Evolutionary conservation across 2,113 vertebrate genomes (phyloP).

Genomic region (Ondatra zibethicus): DNA sequence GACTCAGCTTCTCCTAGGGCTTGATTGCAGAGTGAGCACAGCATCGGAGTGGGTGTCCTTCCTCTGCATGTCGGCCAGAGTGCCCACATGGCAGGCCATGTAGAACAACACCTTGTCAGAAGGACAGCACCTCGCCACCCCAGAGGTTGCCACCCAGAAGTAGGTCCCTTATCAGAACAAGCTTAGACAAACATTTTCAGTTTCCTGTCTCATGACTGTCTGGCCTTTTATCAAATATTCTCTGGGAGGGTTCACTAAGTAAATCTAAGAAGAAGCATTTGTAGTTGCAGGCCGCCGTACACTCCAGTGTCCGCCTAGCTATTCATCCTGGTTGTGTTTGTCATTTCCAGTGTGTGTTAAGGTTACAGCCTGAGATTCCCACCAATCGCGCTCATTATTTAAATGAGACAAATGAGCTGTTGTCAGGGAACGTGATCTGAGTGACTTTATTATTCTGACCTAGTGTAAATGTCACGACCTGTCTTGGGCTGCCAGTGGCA

Average conservation of each 20-base stretch:
- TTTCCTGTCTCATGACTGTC: slow-evolving; percentile 61
- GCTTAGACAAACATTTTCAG: neutral
- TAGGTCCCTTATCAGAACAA: neutral
- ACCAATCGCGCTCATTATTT: slow-evolving; percentile 89
- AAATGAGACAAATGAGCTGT: slow-evolving; percentile 91
- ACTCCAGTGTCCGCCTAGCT: neutral
- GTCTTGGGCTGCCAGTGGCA: slow-evolving; percentile 83
- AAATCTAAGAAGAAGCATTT: neutral
- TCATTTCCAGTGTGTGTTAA: slow-evolving; percentile 20
- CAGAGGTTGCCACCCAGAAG: neutral
- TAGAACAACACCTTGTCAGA: neutral
- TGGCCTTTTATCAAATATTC: neutral
- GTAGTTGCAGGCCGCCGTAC: neutral
- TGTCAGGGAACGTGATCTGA: slow-evolving; percentile 83
- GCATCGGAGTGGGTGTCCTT: rapidly evolving
- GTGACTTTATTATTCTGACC: slow-evolving; percentile 90
- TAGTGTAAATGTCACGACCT: slow-evolving; percentile 91
- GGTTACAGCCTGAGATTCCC: slow-evolving; percentile 84
- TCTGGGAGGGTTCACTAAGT: slow-evolving; percentile 29
- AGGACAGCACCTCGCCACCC: rapidly evolving
- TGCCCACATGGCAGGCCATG: neutral
- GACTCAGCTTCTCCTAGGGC: rapidly evolving
- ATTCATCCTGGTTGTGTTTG: neutral
- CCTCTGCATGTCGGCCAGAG: rapidly evolving
- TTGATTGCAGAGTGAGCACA: neutral